Evolutionary conservation across 2,797 vertebrate species (phyloP).

Genomic region (Molothrus aeneus): DNA sequence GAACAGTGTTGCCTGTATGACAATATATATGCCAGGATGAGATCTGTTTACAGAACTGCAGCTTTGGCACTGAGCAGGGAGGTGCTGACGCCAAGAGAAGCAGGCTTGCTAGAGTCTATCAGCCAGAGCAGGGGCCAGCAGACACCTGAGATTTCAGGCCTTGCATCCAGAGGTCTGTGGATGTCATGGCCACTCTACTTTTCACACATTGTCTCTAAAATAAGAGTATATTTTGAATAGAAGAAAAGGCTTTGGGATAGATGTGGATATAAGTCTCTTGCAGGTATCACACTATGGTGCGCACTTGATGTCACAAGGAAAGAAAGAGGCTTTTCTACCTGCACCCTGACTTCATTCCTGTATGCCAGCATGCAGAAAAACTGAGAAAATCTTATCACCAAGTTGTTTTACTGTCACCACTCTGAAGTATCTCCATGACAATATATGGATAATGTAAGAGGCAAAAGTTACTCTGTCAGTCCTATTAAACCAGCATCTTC

Average conservation of each 20-base stretch:
- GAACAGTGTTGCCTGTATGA: slow-evolving; percentile 32
- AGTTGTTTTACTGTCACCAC: background rate
- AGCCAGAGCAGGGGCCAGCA: background rate
- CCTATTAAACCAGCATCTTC: background rate
- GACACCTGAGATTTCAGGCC: background rate
- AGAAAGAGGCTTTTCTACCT: background rate
- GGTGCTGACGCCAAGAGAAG: background rate
- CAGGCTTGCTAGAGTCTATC: background rate
- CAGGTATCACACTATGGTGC: background rate
- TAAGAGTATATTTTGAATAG: background rate
- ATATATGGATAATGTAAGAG: background rate
- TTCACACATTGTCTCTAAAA: background rate
- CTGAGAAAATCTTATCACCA: background rate
- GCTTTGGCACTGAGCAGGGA: slow-evolving; percentile 9
- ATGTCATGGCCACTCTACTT: background rate
- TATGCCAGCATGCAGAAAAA: background rate
- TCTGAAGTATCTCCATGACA: background rate
- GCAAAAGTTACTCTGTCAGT: background rate
- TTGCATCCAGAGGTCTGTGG: background rate
- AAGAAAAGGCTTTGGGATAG: background rate
- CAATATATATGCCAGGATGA: slow-evolving; percentile 10
- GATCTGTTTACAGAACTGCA: slow-evolving; percentile 54
- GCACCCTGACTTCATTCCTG: background rate
- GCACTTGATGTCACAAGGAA: background rate
- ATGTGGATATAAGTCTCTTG: background rate